Conservation (phyloP, 1,140 invertebrate genomes). For the Berghia stephanieae region DNA sequence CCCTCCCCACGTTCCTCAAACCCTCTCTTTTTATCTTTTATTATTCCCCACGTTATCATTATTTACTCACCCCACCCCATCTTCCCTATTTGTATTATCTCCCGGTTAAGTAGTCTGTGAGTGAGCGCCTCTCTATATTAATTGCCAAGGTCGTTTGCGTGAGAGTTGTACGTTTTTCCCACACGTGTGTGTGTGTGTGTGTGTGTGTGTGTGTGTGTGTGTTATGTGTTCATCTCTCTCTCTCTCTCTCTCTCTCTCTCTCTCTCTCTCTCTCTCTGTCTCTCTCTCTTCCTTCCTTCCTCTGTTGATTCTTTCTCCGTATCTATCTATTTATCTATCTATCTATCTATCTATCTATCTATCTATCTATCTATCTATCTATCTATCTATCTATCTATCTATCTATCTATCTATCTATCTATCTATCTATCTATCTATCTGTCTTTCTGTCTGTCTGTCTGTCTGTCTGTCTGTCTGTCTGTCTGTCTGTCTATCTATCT, state of each 20-base stretch:
- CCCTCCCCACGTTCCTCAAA: too few relatives aligned
- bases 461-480: background rate
- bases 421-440: background rate
- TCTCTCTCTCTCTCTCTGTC: background rate
- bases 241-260: background rate
- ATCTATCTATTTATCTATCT: background rate
- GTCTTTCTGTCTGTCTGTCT: background rate
- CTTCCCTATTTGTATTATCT: too few relatives aligned
- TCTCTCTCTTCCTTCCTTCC: background rate
- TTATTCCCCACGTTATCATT: too few relatives aligned
- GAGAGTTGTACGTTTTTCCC: too few relatives aligned
- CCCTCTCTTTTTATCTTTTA: too few relatives aligned
- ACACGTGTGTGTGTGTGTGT: background rate
- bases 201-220: background rate
- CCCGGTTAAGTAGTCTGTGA: too few relatives aligned
- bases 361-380: background rate
- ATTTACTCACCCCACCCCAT: too few relatives aligned
- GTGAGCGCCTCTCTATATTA: too few relatives aligned
- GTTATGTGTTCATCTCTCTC: background rate
- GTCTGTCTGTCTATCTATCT: constrained; percentile 6
- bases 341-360: background rate
- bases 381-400: background rate
- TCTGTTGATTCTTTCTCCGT: background rate
- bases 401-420: background rate
- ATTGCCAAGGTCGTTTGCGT: too few relatives aligned